These are phyloP conservation scores for Lissonota sp. DNA, from an alignment of 2,888 invertebrate genomes.

Conservation along the genomic window DNA sequence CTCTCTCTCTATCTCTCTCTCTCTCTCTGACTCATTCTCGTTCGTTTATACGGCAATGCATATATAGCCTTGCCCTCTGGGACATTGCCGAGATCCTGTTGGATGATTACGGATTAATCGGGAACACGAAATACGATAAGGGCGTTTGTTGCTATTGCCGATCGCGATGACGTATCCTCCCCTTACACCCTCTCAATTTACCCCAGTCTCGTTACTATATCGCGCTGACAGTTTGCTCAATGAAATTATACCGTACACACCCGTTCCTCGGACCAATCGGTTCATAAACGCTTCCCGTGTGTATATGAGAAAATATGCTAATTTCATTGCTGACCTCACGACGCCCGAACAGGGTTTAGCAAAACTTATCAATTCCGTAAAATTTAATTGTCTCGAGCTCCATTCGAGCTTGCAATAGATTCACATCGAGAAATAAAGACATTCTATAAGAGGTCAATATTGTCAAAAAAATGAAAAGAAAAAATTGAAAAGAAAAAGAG, in stretches of 20 bases:
- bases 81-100: slow-evolving; percentile 71
- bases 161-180: slow-evolving; percentile 56
- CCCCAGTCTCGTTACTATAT: neutral
- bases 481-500: neutral
- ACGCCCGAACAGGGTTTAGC: slow-evolving; percentile 50
- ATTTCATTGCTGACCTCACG: slow-evolving; percentile 46
- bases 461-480: too few relatives aligned
- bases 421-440: too few relatives aligned
- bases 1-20: neutral
- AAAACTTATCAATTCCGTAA: slow-evolving; percentile 14
- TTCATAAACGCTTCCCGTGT: neutral
- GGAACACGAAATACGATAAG: slow-evolving; percentile 69
- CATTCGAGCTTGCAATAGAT: too few relatives aligned
- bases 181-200: slow-evolving; percentile 9
- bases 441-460: too few relatives aligned
- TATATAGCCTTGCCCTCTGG: slow-evolving; percentile 39
- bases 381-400: neutral
- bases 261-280: neutral
- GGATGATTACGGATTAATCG: slow-evolving; percentile 76
- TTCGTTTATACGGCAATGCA: slow-evolving; percentile 44
- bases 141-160: slow-evolving; percentile 57
- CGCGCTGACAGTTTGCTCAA: slow-evolving; percentile 55
- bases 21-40: slow-evolving; percentile 62
- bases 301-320: slow-evolving; percentile 11
- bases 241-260: slow-evolving; percentile 44